Conservation (phyloP, 2,797 vertebrate genomes). For the Pelochelys cantorii region DNA sequence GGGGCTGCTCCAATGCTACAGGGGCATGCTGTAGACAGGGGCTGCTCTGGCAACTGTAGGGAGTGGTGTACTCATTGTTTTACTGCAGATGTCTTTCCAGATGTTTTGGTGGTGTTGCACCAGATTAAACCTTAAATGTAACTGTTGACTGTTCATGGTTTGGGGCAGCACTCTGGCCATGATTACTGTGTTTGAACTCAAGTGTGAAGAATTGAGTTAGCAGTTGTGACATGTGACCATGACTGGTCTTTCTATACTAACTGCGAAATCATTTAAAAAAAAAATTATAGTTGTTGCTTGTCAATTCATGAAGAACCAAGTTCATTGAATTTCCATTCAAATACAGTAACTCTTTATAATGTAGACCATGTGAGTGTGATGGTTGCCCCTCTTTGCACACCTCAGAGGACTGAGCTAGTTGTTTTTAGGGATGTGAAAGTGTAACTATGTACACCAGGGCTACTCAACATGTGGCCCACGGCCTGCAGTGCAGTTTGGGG, state of each 20-base stretch:
- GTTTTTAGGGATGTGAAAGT: background rate
- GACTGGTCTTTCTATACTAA: background rate
- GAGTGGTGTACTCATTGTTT: background rate
- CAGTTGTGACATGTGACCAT: background rate
- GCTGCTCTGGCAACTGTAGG: background rate
- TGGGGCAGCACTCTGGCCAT: background rate
- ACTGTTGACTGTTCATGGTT: background rate
- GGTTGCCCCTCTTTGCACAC: background rate
- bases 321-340: too few species aligned
- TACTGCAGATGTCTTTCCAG: background rate
- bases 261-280: background rate
- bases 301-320: too few species aligned
- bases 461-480: too few species aligned
- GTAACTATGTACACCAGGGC: too few species aligned
- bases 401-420: background rate
- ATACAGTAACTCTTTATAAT: background rate
- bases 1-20: too few species aligned
- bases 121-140: background rate
- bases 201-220: background rate
- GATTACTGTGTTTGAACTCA: background rate
- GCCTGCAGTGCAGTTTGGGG: too few species aligned
- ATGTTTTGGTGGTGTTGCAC: background rate
- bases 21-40: too few species aligned
- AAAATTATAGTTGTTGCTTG: background rate
- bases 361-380: background rate